Percentiles rank a stretch among this genome's conserved stretches.
Evolutionary conservation across 2,113 vertebrate species (phyloP).

Genomic region (Cavia aperea): DNA sequence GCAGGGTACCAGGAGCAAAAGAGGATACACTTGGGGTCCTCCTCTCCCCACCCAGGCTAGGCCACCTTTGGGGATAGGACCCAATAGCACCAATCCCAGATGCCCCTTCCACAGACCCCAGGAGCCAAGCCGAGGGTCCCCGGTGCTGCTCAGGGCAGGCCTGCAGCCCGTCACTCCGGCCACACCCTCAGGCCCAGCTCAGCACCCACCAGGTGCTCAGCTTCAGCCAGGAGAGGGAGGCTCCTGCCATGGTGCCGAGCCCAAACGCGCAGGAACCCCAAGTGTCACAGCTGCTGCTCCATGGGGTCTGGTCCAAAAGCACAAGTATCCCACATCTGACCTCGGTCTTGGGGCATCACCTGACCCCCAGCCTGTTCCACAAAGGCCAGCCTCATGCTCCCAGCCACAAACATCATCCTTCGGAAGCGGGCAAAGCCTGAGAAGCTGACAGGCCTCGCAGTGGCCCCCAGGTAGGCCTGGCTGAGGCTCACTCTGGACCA

Average conservation of each 20-base stretch:
- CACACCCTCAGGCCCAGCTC: not conserved
- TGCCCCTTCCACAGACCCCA: no score
- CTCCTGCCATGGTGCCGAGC: not conserved
- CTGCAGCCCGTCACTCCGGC: no score
- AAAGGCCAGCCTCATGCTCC: accelerated
- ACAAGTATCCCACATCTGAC: not conserved
- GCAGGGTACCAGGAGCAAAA: no score
- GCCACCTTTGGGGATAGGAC: not conserved
- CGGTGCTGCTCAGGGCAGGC: no score
- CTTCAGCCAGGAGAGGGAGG: not conserved
- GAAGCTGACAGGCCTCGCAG: not conserved
- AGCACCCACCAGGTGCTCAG: not conserved
- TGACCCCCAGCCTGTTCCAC: not conserved
- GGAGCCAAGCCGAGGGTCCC: not conserved
- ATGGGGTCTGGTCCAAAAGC: not conserved
- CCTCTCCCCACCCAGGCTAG: not conserved
- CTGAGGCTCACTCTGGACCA: not conserved
- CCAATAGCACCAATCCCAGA: not conserved
- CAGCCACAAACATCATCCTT: not conserved
- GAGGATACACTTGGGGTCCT: accelerated
- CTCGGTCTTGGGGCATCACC: not conserved
- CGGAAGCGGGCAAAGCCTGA: no score
- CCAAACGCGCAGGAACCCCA: accelerated
- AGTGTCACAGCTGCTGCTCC: accelerated
- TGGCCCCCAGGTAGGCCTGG: no score